Base-by-base conservation (phyloP, 2,797 vertebrate genomes). In the Pteropus rufus region DNA sequence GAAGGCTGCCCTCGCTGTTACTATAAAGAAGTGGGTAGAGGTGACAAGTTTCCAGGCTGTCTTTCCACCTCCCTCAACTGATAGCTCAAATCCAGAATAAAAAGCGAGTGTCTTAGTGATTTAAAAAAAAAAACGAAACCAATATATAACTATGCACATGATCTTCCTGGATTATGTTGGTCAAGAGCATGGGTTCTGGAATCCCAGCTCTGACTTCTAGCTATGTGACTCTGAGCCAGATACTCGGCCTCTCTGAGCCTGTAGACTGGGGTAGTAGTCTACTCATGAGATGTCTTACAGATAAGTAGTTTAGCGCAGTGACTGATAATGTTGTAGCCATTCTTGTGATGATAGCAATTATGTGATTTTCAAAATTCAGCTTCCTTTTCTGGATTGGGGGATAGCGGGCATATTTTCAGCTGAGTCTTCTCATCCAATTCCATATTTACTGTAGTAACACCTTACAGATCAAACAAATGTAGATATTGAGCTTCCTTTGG, bases 11-110 rank as follows among this genome's bases (percentile, higher is more conserved):
- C 14, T 54, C 34, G 36, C 1, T 1, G 21, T 76, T 77, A 36
- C 65, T n/a, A 5, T 21, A 70, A 41, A 85, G 21, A 64, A 44
- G 80, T 85, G 87, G 62, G 52, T 41, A 14, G 77, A 88, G 41
- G 26, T 39, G 64, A 93, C 24, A 72, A 72, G 46, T 67, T 82
- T 65, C 44, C 10, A 31, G 12, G n/a, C 44, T 49, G 26, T n/a
- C 26, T 79, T 64, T 81, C 44, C 39, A 6, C 29, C 19, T 83
- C 60, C 41, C 15, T 80, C 34, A 31, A 14, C 70, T 23, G 76
- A 91, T 41, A 93, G 64, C 73, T 92, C 44, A 87, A 76, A 72
- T n/a, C 36, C 77, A 88, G 84, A 95, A 41, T 73, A 15, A 93
- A 54, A 95, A 83, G 14, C 31, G 34, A 49, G 5, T 70, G 64